Evolutionary conservation across 2,797 vertebrate species (phyloP).

Genomic region (Pipistrellus nathusii): DNA sequence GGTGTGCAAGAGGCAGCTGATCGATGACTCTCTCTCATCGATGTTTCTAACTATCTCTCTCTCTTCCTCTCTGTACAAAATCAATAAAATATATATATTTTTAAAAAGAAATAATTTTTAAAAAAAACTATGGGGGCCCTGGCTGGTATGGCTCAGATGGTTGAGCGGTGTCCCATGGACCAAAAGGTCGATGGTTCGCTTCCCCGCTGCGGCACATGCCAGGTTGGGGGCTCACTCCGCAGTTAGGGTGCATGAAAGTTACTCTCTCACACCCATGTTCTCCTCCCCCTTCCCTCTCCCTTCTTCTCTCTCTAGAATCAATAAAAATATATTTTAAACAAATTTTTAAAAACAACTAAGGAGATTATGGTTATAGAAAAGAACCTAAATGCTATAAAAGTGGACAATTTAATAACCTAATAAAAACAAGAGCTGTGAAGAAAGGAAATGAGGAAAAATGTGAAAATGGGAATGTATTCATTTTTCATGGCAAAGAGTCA

Average conservation of each 20-base stretch:
- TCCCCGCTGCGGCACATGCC: neutral
- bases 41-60: too few species aligned
- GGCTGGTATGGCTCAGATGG: neutral
- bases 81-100: too few species aligned
- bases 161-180: neutral
- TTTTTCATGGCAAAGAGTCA: slow-evolving; percentile 46
- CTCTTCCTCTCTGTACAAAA: too few species aligned
- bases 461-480: neutral
- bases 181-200: neutral
- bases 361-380: neutral
- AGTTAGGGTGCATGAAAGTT: neutral
- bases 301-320: neutral
- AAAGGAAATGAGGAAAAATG: neutral
- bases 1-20: too few species aligned
- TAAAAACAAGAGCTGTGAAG: neutral
- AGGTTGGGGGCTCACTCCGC: neutral
- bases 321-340: neutral
- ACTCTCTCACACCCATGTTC: neutral
- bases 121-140: neutral
- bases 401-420: slow-evolving; percentile 36
- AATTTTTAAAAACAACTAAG: neutral
- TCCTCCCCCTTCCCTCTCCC: too few species aligned
- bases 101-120: neutral
- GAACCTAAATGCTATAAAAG: slow-evolving; percentile 14
- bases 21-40: too few species aligned